These are phyloP conservation scores for Aepyceros melampus DNA, from an alignment of 2,113 vertebrate genomes.

Conservation along the genomic window DNA sequence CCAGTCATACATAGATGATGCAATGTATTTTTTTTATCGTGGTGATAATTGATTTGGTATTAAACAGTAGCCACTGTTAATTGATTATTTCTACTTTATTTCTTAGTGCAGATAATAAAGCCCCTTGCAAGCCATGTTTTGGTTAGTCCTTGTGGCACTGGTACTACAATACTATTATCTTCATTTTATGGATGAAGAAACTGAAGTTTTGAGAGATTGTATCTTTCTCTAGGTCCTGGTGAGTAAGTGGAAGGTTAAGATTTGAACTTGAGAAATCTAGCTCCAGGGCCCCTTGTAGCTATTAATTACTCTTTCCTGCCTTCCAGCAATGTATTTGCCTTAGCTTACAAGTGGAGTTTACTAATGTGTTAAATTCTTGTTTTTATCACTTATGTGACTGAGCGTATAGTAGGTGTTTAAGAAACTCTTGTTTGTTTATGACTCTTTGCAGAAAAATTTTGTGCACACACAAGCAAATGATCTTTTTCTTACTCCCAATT, in stretches of 20 bases:
- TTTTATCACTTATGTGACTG: background rate
- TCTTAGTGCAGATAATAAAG: background rate
- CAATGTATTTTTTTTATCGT: background rate
- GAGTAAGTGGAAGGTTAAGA: background rate
- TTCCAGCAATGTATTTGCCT: background rate
- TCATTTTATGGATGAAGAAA: slow-evolving; percentile 1
- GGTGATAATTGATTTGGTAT: background rate
- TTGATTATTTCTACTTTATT: background rate
- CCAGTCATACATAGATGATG: background rate
- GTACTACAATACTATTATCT: background rate
- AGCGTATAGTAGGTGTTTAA: background rate
- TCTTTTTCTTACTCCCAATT: background rate
- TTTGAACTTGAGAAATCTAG: background rate
- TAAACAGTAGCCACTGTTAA: background rate
- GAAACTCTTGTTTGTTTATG: background rate
- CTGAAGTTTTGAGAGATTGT: background rate
- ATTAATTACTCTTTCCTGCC: background rate
- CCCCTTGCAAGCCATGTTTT: background rate
- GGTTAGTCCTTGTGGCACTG: background rate
- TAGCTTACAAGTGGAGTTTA: background rate
- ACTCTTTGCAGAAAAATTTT: background rate
- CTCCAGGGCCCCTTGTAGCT: background rate
- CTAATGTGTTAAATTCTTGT: background rate
- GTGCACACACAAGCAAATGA: background rate
- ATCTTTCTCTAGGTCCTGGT: background rate